A percentile compares a stretch with the other conserved stretches of the same genome.
Conservation (phyloP, 1,140 invertebrate species). For the Branchinecta lynchi region DNA sequence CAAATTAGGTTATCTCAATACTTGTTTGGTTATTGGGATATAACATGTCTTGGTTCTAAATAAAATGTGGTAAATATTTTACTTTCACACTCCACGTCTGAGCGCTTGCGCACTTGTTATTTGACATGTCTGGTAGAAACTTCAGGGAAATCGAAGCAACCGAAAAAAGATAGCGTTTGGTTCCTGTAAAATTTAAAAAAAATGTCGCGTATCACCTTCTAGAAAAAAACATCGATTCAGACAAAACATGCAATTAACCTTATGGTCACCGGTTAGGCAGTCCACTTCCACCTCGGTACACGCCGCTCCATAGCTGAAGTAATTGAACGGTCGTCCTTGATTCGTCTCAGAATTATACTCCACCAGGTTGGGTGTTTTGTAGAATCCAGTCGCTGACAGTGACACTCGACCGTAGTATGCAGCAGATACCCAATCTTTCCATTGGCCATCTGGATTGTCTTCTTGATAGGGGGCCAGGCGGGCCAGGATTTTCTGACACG, state of each 20-base stretch:
- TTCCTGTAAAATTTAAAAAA: too few relatives aligned
- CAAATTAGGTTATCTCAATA: too few relatives aligned
- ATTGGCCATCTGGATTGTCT: constrained; percentile 57
- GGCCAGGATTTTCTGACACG: constrained; percentile 40
- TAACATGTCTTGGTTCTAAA: too few relatives aligned
- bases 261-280: constrained; percentile 71
- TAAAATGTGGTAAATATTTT: too few relatives aligned
- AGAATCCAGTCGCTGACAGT: constrained; percentile 72
- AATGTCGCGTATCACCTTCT: neutral
- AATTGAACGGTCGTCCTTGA: constrained; percentile 53
- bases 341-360: constrained; percentile 56
- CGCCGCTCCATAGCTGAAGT: constrained; percentile 63
- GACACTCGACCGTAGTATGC: constrained; percentile 67
- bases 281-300: constrained; percentile 72
- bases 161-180: too few relatives aligned
- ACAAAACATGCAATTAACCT: constrained; percentile 32
- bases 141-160: too few relatives aligned
- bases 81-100: too few relatives aligned
- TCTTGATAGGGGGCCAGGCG: constrained; percentile 59
- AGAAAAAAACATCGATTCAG: neutral
- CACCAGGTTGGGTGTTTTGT: constrained; percentile 53
- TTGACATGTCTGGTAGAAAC: too few relatives aligned
- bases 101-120: too few relatives aligned
- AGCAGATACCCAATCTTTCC: constrained; percentile 65
- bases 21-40: too few relatives aligned